Evolutionary conservation across 2,113 vertebrate species (phyloP).

Genomic region (Plectropomus leopardus): DNA sequence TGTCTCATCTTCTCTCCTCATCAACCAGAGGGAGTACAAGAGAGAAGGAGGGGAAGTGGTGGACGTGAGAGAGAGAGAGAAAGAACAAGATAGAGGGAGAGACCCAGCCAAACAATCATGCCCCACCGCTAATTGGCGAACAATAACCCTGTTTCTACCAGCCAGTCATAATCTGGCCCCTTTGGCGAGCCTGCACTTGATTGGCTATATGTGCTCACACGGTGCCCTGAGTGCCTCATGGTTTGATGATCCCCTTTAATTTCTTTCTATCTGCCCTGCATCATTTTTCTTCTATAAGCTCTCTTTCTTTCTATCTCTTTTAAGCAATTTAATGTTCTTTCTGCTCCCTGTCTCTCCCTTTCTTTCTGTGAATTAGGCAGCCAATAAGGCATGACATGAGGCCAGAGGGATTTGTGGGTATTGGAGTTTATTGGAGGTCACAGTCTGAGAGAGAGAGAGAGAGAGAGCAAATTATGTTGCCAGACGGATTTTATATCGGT

Average conservation of each 20-base stretch:
- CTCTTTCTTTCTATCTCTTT: slow-evolving; percentile 54
- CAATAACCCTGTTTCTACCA: slow-evolving; percentile 63
- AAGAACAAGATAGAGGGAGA: slow-evolving; percentile 35
- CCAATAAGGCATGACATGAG: slow-evolving; percentile 75
- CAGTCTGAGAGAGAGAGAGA: slow-evolving; percentile 44
- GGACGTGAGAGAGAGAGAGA: slow-evolving; percentile 8
- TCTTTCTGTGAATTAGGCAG: slow-evolving; percentile 74
- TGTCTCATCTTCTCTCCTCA: slow-evolving; percentile 22
- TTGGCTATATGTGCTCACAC: slow-evolving; percentile 63
- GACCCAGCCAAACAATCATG: slow-evolving; percentile 53
- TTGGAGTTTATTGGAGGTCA: slow-evolving; percentile 69
- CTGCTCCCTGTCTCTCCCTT: slow-evolving; percentile 41
- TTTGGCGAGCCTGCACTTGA: slow-evolving; percentile 55
- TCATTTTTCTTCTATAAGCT: slow-evolving; percentile 56
- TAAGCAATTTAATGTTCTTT: slow-evolving; percentile 61
- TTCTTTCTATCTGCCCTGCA: slow-evolving; percentile 62
- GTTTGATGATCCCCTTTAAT: slow-evolving; percentile 73
- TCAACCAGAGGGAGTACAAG: slow-evolving; percentile 14
- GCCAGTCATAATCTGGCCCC: slow-evolving; percentile 61
- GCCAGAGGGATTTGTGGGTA: slow-evolving; percentile 72
- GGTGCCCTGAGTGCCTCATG: slow-evolving; percentile 63
- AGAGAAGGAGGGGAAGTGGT: slow-evolving; percentile 10
- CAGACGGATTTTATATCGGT: slow-evolving; percentile 36
- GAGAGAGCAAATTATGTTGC: slow-evolving; percentile 39
- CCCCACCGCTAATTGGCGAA: slow-evolving; percentile 65